Evolutionary conservation across 2,888 invertebrate genomes (phyloP).

Genomic region (Leucoma salicis): DNA sequence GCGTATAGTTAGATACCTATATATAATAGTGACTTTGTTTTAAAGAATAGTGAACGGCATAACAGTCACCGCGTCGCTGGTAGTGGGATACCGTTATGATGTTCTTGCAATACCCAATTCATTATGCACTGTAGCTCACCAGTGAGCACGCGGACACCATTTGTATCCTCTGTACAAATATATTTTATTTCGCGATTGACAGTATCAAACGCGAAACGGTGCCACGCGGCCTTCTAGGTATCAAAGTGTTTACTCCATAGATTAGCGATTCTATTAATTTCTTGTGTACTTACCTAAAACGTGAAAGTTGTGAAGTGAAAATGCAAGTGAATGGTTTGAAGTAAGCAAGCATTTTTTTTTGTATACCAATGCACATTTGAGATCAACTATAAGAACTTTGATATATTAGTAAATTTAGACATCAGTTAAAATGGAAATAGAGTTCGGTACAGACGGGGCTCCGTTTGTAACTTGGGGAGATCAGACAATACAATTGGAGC

Average conservation of each 20-base stretch:
- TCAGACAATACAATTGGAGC: constrained; percentile 83
- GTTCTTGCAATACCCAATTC: constrained; percentile 9
- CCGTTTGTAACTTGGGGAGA: constrained; percentile 85
- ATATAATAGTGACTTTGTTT: too few species aligned
- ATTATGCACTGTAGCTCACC: constrained; percentile 23
- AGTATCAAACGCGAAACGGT: constrained; percentile 13
- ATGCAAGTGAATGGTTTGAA: constrained; percentile 48
- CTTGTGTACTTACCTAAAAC: not conserved
- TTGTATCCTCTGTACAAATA: constrained; percentile 3
- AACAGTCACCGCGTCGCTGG: constrained; percentile 8
- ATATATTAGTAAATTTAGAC: not conserved
- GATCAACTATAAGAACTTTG: not conserved
- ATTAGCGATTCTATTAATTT: not conserved
- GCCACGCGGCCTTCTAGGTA: constrained; percentile 2
- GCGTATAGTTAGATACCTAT: not conserved
- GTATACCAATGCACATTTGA: too few species aligned
- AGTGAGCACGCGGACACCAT: constrained; percentile 15
- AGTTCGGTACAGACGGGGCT: constrained; percentile 77
- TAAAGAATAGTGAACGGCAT: constrained; percentile 27
- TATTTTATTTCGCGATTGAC: constrained; percentile 7
- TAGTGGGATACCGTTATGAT: constrained; percentile 50
- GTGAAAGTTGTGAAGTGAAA: constrained; percentile 35
- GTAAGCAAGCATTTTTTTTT: constrained; percentile 31
- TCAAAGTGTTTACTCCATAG: not conserved
- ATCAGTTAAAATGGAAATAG: constrained; percentile 62